Percentiles rank a stretch among this genome's conserved stretches.
phyloP scores from a whole-genome alignment of 2,888 invertebrate genomes.

The Troglohyphantes excavatus region DNA sequence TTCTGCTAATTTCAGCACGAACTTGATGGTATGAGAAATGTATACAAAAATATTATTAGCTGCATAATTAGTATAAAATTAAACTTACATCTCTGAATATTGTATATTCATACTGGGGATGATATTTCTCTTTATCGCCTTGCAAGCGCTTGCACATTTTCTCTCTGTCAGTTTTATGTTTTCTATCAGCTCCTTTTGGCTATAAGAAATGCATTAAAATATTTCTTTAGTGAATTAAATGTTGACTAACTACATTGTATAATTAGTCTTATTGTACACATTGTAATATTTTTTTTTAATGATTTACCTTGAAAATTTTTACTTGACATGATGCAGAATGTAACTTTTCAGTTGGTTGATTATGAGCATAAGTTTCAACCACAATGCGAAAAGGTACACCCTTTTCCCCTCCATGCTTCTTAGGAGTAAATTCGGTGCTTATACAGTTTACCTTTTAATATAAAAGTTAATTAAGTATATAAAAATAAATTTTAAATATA shows the following conservation, averaged over 20 bases:
- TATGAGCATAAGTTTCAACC: conserved; percentile 91
- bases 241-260: not conserved
- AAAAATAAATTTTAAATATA: not conserved
- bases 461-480: not conserved
- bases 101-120: conserved; percentile 97
- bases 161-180: conserved; percentile 97
- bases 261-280: too few relatives aligned
- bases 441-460: conserved; percentile 92
- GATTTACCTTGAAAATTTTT: conserved; percentile 87
- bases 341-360: conserved; percentile 86
- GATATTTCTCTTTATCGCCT: conserved; percentile 94
- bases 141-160: conserved; percentile 93
- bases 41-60: too few relatives aligned
- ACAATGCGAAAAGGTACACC: conserved; percentile 94
- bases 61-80: not conserved
- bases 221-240: not conserved
- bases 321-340: conserved; percentile 98
- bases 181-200: conserved; percentile 97
- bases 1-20: too few relatives aligned
- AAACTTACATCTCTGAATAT: conserved; percentile 88
- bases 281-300: too few relatives aligned
- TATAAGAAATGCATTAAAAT: conserved; percentile 85
- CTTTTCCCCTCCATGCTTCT: conserved; percentile 98
- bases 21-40: too few relatives aligned
- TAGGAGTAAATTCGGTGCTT: conserved; percentile 98